Percentiles rank a stretch among this genome's conserved stretches.
Evolutionary conservation across 2,797 vertebrate genomes (phyloP).

Genomic region (Sebastes steindachneri): DNA sequence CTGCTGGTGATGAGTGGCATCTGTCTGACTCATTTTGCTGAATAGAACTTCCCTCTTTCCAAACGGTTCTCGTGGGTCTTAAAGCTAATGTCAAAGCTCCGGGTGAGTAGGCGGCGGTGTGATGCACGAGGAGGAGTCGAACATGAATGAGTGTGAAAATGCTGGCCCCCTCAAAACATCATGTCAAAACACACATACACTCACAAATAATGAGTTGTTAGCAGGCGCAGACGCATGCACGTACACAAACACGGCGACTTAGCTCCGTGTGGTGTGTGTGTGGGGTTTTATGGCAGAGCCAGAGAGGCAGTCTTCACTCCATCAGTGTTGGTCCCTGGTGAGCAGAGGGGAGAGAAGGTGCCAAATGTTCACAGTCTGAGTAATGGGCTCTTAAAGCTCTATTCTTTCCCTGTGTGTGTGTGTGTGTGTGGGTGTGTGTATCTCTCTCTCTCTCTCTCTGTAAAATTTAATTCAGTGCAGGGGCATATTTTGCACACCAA

Average conservation of each 20-base stretch:
- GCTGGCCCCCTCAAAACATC: background rate
- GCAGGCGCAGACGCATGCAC: background rate
- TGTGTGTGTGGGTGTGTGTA: background rate
- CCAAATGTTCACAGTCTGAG: constrained; percentile 72
- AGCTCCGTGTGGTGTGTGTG: constrained; percentile 12
- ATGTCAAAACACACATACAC: constrained; percentile 8
- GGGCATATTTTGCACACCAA: constrained; percentile 10
- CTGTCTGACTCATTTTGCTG: background rate
- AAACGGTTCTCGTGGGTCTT: background rate
- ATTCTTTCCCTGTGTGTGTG: constrained; percentile 30
- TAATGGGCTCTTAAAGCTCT: constrained; percentile 70
- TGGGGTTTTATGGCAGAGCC: constrained; percentile 32
- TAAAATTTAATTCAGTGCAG: constrained; percentile 26
- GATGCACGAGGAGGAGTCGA: background rate
- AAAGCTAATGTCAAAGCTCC: background rate
- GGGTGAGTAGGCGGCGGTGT: background rate
- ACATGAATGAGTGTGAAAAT: constrained; percentile 10
- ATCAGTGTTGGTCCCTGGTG: constrained; percentile 66
- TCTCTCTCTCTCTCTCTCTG: background rate
- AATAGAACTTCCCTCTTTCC: background rate
- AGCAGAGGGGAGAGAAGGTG: constrained; percentile 56
- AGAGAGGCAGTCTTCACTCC: constrained; percentile 54
- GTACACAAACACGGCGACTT: background rate
- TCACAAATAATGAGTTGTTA: background rate
- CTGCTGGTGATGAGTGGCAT: background rate